Base-by-base conservation (phyloP, 2,888 invertebrate species). In the Neoascia interrupta region DNA sequence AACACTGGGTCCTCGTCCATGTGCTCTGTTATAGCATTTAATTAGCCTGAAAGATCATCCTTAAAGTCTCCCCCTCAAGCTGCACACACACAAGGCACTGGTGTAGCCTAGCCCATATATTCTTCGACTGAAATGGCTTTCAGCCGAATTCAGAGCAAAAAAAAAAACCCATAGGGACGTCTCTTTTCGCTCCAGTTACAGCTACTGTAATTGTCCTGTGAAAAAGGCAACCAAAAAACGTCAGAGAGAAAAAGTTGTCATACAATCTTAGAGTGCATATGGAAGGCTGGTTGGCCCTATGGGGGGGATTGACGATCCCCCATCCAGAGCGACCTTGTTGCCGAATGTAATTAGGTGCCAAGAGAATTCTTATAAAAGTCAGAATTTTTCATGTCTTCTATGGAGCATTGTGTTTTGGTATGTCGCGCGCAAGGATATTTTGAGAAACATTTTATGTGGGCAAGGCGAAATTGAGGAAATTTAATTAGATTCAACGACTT, bases 21-120 rank as follows among this genome's bases (percentile, higher is more conserved):
- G 36, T 43, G 47, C 26, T 41, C 23, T 43, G 26, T 43, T 51
- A 51, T 58, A n/a, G 51, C 36, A 63, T 75, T 75, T 75, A 75
- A 75, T 75, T 75, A 75, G 70, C 69, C 56, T 75, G 63, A 75
- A 75, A 70, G 70, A 75, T 75, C 36, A 47, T 63, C 54, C 56
- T 61, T 28, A 43, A 56, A 58, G 49, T 51, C 43, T 58, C 19
- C 19, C 45, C 26, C 41, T 23, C 13, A 56, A 74, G 64, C 41
- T 49, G 6, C 16, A 19, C n/a, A 15, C 36, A n/a, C n/a, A n/a
- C n/a, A n/a, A n/a, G n/a, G n/a, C n/a, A n/a, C n/a, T 15, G 19
- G 16, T 10, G n/a, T 1, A 49, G 72, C 37, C 37, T n/a, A n/a
- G 37, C 21, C 53, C 68, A 60, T 68, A 66, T 37, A 39, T 68